Evolutionary conservation across 2,797 vertebrate genomes (phyloP), one percentile per base, ranked within the genome.

Genomic region (Myripristis jacobus): DNA sequence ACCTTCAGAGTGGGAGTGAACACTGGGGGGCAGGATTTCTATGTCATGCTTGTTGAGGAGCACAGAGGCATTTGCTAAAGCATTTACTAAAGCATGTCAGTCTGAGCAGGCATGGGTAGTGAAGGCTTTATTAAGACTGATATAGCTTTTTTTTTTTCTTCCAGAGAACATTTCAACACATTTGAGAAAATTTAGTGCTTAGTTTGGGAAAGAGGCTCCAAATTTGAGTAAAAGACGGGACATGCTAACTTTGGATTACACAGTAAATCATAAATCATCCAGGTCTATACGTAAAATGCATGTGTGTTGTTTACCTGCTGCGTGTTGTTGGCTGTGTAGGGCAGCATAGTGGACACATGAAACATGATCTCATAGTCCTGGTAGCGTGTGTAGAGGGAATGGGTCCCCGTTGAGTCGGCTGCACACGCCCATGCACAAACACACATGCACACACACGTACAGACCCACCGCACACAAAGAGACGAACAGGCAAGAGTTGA

Each of bases 281-380:
- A 41, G 8, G 38, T 41, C 38, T 68, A 22, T 24, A 19, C 1
- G 10, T 50, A 11, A 51, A 71, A 50, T 9, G 11, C 13, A 51
- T 38, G 8, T 29, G 19, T 75, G 47, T 56, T 6, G 48, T 66
- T 74, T 88, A 96, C 96, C 95, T 97, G 96, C 77, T 97, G 97
- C 56, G 94, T 96, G 91, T 98, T 98, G 89, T 96, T 96, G 77
- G 96, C 89, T 19, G 96, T 98, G 89, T 97, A 98, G 51, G 97
- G 97, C 83, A 98, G 93, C 96, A 98, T 97, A 1, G 97, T 97
- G 56, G 96, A 97, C 64, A 98, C 96, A 5, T 98, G 97, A 85
- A 98, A 97, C 97, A 98, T 98, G 70, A 98, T 95, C 93, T 98
- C 96, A 3, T 97, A 96, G 90, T 97, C 97, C 87, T 97, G 96